phyloP scores from a whole-genome alignment of 2,113 vertebrate genomes.

The Engystomops pustulosus region DNA sequence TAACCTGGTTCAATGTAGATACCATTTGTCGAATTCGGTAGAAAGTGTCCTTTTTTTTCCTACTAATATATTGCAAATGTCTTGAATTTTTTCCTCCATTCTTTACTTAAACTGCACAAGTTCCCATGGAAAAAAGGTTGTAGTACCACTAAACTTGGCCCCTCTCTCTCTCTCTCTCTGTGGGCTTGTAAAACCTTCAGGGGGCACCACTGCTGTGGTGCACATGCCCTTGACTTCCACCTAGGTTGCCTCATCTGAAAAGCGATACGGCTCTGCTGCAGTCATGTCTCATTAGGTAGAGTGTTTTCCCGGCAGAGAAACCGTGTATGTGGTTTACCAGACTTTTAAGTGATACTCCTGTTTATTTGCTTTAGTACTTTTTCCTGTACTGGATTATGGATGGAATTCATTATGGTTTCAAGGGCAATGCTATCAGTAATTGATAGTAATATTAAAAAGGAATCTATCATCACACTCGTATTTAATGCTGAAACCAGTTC shows the following conservation, averaged over 20 bases:
- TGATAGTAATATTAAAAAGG: conserved; percentile 12
- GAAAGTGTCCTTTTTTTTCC: neutral
- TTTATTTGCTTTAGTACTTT: conserved; percentile 9
- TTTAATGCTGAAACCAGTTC: conserved; percentile 10
- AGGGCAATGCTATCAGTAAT: conserved; percentile 17
- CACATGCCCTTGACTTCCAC: neutral
- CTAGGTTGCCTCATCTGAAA: neutral
- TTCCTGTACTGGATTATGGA: neutral
- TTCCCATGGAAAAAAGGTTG: neutral
- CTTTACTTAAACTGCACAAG: neutral
- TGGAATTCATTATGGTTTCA: neutral
- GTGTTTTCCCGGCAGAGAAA: neutral
- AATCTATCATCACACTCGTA: conserved; percentile 12
- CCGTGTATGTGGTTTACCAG: neutral
- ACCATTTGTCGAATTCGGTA: too few relatives aligned
- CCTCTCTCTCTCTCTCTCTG: neutral
- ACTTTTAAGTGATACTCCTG: neutral
- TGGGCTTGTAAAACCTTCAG: neutral
- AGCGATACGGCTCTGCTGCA: neutral
- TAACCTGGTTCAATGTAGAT: too few relatives aligned
- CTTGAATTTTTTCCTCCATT: neutral
- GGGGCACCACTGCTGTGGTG: neutral
- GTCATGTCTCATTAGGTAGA: neutral
- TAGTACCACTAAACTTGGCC: too few relatives aligned
- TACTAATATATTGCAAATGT: neutral